Base-by-base conservation (phyloP, 2,113 vertebrate genomes). In the Etia nguti region DNA sequence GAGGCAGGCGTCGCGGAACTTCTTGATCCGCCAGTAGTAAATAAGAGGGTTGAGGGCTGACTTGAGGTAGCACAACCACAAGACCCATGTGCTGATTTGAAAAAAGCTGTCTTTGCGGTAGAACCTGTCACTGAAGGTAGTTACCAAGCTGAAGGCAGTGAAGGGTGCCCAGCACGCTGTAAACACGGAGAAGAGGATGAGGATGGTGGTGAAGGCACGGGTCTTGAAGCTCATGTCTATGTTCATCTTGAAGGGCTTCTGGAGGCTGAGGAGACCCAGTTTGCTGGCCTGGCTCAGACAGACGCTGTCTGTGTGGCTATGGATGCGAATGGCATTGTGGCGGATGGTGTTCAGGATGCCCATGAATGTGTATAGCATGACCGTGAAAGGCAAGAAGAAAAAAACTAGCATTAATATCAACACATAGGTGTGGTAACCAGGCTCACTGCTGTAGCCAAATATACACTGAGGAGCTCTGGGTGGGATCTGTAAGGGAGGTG, bases 171-270 rank as follows among this genome's bases (percentile, higher is more conserved):
- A 99, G 96, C 98, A 99, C 83, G 97, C 95, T 55, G 98, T 98
- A 96, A 98, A 99, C 88, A 99, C 97, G 0, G 97, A 97, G 92
- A 99, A 99, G 84, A 99, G 97, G 95, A 99, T 97, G 96, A 99
- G 96, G 93, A 99, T 99, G 95, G 99, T 99, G 94, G 98, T 98
- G 96, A 99, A 99, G 97, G 99, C 99, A 98, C 99, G 99, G 13
- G 99, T 99, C 97, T 99, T 99, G 96, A 99, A 99, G 97, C 98
- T 98, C 98, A 99, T 98, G 96, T 99, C 98, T 18, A 99, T 96
- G 95, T 97, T 99, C 96, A 99, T 97, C 86, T 99, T 98, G 93
- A 99, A 98, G 82, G 98, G 98, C 92, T 97, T 97, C 96, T 99
- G 98, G 5, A 99, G 97, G 94, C 98, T 98, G 96, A 98, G 97